Conservation (phyloP, 2,113 vertebrate genomes). For the Python bivittatus region DNA sequence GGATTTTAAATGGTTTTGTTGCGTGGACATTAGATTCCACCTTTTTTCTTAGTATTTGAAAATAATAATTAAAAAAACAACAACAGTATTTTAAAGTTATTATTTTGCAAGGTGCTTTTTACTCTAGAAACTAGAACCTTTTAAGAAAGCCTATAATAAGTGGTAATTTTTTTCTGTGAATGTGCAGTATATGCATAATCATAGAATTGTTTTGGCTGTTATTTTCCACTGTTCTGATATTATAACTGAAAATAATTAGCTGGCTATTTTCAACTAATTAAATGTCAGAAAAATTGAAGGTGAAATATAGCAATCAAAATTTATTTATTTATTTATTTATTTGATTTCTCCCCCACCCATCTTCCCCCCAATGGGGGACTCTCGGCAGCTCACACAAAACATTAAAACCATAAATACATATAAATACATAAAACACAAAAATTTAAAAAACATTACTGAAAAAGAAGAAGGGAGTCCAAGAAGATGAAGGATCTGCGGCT, state of each 20-base stretch:
- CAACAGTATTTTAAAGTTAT: neutral
- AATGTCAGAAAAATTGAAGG: neutral
- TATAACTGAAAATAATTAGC: neutral
- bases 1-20: accelerated
- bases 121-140: neutral
- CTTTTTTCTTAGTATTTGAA: neutral
- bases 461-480: too few species aligned
- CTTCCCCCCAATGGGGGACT: too few species aligned
- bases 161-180: neutral
- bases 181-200: neutral
- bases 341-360: too few species aligned
- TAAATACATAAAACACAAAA: too few species aligned
- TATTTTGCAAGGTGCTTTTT: accelerated
- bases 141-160: neutral
- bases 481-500: too few species aligned
- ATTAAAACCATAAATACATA: too few species aligned
- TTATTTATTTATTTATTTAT: too few species aligned
- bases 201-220: neutral
- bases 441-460: too few species aligned
- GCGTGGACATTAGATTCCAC: accelerated
- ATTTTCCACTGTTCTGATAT: neutral
- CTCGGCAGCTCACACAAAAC: too few species aligned
- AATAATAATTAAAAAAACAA: too few species aligned
- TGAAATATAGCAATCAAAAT: neutral
- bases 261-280: neutral